Conservation (phyloP, 2,797 vertebrate species). For the Propithecus perrieri region DNA sequence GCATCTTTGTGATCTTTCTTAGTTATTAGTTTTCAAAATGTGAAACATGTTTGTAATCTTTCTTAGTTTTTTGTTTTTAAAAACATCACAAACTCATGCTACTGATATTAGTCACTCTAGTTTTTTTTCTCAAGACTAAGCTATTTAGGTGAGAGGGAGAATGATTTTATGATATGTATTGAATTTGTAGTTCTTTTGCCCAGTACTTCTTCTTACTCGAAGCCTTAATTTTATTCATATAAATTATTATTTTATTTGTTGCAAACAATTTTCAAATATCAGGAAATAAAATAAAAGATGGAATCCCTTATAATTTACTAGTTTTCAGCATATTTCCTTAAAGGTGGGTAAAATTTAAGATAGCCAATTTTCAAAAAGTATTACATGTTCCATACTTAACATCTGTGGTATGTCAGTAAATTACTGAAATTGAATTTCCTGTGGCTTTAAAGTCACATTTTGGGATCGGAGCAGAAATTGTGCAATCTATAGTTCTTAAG, state of each 20-base stretch:
- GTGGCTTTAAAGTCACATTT: constrained; percentile 8
- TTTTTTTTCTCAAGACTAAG: constrained; percentile 13
- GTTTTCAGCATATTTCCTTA: not conserved
- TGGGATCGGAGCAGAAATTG: not conserved
- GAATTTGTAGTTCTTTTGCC: constrained; percentile 28
- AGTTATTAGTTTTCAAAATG: constrained; percentile 52
- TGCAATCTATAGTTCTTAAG: not conserved
- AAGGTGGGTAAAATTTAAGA: constrained; percentile 43
- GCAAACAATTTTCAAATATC: constrained; percentile 25
- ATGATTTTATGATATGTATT: not conserved
- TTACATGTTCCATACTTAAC: not conserved
- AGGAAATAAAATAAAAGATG: constrained; percentile 13
- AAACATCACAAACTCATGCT: not conserved
- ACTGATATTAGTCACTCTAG: not conserved
- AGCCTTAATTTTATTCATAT: constrained; percentile 22
- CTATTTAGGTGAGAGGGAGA: not conserved
- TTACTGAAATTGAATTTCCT: constrained; percentile 22
- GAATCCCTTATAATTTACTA: not conserved
- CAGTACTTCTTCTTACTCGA: not conserved
- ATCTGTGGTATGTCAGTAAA: not conserved
- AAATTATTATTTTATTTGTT: not conserved
- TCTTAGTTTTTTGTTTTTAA: not conserved
- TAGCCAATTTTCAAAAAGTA: constrained; percentile 10
- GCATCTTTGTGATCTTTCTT: constrained; percentile 40
- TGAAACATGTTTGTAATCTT: constrained; percentile 24